These are phyloP conservation scores for Ursus arctos DNA, from an alignment of 2,113 vertebrate genomes.

Conservation along the genomic window DNA sequence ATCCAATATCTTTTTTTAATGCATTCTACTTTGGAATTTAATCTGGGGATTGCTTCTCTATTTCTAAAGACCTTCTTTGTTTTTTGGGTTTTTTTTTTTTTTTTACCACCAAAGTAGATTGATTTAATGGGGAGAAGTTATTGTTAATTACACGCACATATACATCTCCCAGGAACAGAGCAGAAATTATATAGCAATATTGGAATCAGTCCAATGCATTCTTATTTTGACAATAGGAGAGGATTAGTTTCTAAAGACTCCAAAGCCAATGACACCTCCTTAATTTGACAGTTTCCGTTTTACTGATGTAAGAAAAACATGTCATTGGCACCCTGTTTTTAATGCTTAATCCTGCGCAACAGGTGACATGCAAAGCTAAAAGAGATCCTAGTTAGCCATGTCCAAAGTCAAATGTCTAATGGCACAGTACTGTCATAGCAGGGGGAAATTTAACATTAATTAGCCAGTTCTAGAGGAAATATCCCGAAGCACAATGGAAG, in stretches of 20 bases:
- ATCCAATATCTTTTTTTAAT: neutral
- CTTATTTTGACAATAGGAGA: slow-evolving; percentile 47
- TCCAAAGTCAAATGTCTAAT: neutral
- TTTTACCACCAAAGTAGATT: slow-evolving; percentile 11
- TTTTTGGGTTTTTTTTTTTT: neutral
- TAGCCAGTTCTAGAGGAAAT: neutral
- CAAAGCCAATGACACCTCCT: slow-evolving; percentile 14
- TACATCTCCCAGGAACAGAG: neutral
- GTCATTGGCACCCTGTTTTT: neutral
- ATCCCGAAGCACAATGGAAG: neutral
- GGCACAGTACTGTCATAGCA: neutral
- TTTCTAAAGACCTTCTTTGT: neutral
- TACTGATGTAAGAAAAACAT: neutral
- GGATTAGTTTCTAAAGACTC: slow-evolving; percentile 53
- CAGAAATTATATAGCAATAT: neutral
- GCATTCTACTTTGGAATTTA: neutral
- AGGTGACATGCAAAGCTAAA: neutral
- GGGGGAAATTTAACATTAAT: neutral
- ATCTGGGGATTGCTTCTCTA: neutral
- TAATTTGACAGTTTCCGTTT: slow-evolving; percentile 38
- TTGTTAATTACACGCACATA: neutral
- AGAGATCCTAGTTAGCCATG: neutral
- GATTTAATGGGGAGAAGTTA: neutral
- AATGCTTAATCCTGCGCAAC: neutral
- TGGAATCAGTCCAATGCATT: slow-evolving; percentile 16